Conservation (phyloP, 2,888 invertebrate species). For the Meiosimyza platycephala region DNA sequence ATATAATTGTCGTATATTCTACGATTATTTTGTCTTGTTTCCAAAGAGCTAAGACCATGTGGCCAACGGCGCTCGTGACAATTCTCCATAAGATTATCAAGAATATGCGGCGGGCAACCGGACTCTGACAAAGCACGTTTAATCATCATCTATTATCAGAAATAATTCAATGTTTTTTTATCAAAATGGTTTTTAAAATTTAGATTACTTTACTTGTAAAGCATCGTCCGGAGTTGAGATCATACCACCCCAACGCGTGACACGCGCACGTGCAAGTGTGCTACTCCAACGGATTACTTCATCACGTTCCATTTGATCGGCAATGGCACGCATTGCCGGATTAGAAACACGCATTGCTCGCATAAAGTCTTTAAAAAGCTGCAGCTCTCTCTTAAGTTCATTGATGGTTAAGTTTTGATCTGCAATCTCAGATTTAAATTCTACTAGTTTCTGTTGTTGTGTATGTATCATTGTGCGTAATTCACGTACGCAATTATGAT, state of each 20-base stretch:
- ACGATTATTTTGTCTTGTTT: slow-evolving; percentile 93
- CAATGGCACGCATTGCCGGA: slow-evolving; percentile 90
- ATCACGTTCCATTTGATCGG: slow-evolving; percentile 94
- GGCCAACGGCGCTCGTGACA: slow-evolving; percentile 98
- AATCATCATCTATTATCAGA: slow-evolving; percentile 82
- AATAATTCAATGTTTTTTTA: slow-evolving; percentile 31
- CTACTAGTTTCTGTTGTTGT: slow-evolving; percentile 87
- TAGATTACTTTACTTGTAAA: slow-evolving; percentile 77
- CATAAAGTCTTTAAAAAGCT: slow-evolving; percentile 92
- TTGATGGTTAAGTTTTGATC: slow-evolving; percentile 89
- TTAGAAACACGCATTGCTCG: slow-evolving; percentile 91
- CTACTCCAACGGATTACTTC: slow-evolving; percentile 92
- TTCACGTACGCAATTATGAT: slow-evolving; percentile 94
- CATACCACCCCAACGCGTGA: slow-evolving; percentile 98
- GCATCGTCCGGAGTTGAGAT: slow-evolving; percentile 97
- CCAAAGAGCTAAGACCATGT: slow-evolving; percentile 88
- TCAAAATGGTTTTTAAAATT: slow-evolving; percentile 8
- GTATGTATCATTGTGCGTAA: slow-evolving; percentile 84
- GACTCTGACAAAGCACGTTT: slow-evolving; percentile 92
- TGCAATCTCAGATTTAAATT: slow-evolving; percentile 86
- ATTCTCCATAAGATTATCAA: slow-evolving; percentile 96
- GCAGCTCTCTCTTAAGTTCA: slow-evolving; percentile 90
- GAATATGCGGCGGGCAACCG: slow-evolving; percentile 92
- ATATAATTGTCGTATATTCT: slow-evolving; percentile 92
- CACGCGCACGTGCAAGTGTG: slow-evolving; percentile 84